Percentiles rank a stretch among this genome's conserved stretches.
phyloP scores from a whole-genome alignment of 1,140 invertebrate species.

The Cydia pomonella region DNA sequence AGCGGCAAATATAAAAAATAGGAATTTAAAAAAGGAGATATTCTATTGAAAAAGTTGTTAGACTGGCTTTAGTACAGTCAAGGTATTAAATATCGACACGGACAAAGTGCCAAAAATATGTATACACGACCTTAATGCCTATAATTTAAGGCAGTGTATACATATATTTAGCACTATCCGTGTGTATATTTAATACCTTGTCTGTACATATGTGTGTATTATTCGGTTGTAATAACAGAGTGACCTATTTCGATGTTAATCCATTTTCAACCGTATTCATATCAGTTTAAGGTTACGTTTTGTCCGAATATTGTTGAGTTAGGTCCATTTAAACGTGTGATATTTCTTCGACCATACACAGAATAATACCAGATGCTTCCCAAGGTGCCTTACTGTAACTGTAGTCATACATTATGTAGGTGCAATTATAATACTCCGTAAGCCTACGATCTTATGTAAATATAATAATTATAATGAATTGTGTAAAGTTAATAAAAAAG shows the following conservation, averaged over 20 bases:
- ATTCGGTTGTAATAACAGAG: background rate
- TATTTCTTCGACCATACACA: conserved; percentile 44
- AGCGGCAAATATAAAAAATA: no score
- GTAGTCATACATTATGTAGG: conserved; percentile 48
- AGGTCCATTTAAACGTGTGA: background rate
- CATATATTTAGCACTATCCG: no score
- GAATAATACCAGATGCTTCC: conserved; percentile 52
- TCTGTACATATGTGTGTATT: no score
- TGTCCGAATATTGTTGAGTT: background rate
- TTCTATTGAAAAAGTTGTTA: no score
- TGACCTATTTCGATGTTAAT: background rate
- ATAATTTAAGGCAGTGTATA: no score
- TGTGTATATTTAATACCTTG: no score
- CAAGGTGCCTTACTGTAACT: conserved; percentile 62
- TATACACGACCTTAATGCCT: no score
- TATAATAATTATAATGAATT: conserved; percentile 65
- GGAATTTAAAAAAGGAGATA: no score
- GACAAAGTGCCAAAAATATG: no score
- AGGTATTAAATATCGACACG: no score
- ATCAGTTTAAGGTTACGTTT: background rate
- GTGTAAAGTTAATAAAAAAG: conserved; percentile 68
- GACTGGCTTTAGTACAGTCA: no score
- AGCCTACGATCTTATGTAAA: conserved; percentile 69
- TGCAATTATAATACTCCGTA: conserved; percentile 72
- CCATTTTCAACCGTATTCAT: background rate